phyloP scores from a whole-genome alignment of 2,113 vertebrate species.

The Chelonoidis abingdonii region DNA sequence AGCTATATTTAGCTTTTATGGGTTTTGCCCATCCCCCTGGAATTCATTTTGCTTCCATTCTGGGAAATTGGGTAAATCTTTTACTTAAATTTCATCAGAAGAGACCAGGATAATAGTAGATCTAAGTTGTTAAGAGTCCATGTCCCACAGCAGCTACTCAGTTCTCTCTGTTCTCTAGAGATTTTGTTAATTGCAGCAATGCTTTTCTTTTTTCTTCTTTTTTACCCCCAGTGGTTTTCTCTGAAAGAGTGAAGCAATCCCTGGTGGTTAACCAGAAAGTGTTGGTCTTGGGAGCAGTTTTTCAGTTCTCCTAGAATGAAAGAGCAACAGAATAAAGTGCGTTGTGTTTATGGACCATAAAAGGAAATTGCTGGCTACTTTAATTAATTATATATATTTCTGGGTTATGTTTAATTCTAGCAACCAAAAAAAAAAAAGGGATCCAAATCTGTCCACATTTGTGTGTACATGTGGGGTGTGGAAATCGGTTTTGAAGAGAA shows the following conservation, averaged over 20 bases:
- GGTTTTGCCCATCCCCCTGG: constrained; percentile 14
- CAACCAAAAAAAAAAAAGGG: not conserved
- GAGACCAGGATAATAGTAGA: constrained; percentile 15
- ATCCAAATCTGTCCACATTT: not conserved
- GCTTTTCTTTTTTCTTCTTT: not conserved
- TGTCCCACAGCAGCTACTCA: constrained; percentile 11
- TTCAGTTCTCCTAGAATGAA: not conserved
- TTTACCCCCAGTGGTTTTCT: constrained; percentile 6
- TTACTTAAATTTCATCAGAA: constrained; percentile 42
- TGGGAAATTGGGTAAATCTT: constrained; percentile 34
- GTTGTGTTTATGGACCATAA: not conserved
- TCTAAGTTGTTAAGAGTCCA: not conserved
- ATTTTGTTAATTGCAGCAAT: constrained; percentile 11
- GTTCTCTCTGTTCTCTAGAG: constrained; percentile 16
- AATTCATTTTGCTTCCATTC: constrained; percentile 2
- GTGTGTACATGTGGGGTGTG: not conserved
- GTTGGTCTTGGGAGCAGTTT: constrained; percentile 11
- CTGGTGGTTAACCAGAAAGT: not conserved
- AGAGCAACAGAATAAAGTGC: constrained; percentile 20
- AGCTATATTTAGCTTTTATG: not conserved
- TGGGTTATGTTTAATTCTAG: not conserved
- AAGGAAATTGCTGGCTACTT: not conserved
- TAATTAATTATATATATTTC: not conserved
- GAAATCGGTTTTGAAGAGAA: not conserved
- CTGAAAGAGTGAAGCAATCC: not conserved